Evolutionary conservation across 2,797 vertebrate species (phyloP).

Genomic region (Merluccius polli): DNA sequence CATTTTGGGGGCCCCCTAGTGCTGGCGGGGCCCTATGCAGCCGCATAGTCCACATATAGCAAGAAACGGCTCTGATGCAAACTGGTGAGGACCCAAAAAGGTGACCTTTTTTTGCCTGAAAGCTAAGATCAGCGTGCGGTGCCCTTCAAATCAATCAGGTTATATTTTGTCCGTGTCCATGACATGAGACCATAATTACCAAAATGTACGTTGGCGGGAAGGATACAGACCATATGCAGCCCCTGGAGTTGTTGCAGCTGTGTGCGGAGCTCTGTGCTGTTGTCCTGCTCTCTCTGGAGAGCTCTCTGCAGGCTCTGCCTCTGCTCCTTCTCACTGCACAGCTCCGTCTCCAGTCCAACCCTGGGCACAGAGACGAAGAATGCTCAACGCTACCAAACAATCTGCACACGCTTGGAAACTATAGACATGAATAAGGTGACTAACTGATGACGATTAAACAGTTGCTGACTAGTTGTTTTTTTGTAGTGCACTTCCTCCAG

Average conservation of each 20-base stretch:
- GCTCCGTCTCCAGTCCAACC: conserved; percentile 82
- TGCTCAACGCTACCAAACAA: not conserved
- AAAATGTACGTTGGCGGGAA: not conserved
- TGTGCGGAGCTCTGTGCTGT: conserved; percentile 81
- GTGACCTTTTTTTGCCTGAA: no score
- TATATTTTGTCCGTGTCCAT: not conserved
- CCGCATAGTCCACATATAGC: no score
- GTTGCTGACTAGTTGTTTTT: no score
- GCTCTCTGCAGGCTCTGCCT: conserved; percentile 85
- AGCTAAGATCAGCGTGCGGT: no score
- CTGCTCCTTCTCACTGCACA: conserved; percentile 88
- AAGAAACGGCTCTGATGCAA: no score
- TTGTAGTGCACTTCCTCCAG: not conserved
- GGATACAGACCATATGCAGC: conserved; percentile 75
- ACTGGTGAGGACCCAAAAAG: no score
- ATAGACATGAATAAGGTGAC: not conserved
- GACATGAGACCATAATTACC: not conserved
- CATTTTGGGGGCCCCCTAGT: no score
- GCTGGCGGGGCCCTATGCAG: no score
- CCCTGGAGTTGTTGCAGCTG: conserved; percentile 92
- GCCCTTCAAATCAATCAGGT: not conserved
- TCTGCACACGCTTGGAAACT: not conserved
- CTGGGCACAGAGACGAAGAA: conserved; percentile 56
- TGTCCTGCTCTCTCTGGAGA: conserved; percentile 86
- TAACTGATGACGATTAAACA: not conserved